Conservation (phyloP, 2,797 vertebrate species). For the Melopsittacus undulatus region DNA sequence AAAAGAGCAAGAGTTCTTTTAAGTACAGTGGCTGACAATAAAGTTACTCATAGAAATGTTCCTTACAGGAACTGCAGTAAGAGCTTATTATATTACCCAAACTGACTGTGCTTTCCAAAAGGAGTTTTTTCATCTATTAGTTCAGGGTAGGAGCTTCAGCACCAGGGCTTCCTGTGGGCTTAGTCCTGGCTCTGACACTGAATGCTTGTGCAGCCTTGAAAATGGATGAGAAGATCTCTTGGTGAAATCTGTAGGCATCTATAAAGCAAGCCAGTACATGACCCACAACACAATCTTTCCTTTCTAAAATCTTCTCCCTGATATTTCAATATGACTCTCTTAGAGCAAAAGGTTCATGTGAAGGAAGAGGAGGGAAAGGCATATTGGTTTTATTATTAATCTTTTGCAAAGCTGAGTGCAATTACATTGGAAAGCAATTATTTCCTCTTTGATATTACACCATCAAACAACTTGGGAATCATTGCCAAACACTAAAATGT, state of each 20-base stretch:
- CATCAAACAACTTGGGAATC: background rate
- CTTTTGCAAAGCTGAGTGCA: conserved; percentile 38
- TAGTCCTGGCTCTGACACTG: background rate
- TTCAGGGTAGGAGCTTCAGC: background rate
- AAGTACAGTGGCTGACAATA: background rate
- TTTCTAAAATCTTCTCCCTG: background rate
- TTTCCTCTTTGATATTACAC: conserved; percentile 5
- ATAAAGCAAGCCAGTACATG: background rate
- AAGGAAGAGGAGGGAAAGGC: conserved; percentile 33
- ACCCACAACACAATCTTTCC: background rate
- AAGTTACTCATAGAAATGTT: background rate
- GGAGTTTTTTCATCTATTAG: background rate
- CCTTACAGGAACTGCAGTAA: background rate
- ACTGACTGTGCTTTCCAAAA: background rate
- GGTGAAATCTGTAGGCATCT: background rate
- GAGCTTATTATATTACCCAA: background rate
- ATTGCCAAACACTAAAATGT: conserved; percentile 19
- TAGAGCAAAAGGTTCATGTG: conserved; percentile 44
- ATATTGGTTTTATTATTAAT: conserved; percentile 40
- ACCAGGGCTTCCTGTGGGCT: background rate
- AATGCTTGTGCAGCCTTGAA: background rate
- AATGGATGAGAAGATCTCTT: background rate
- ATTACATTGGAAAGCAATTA: conserved; percentile 41
- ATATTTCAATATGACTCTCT: background rate
- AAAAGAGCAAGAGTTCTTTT: background rate